These are phyloP conservation scores for Lonchura striata DNA, from an alignment of 2,113 vertebrate species.

Conservation along the genomic window DNA sequence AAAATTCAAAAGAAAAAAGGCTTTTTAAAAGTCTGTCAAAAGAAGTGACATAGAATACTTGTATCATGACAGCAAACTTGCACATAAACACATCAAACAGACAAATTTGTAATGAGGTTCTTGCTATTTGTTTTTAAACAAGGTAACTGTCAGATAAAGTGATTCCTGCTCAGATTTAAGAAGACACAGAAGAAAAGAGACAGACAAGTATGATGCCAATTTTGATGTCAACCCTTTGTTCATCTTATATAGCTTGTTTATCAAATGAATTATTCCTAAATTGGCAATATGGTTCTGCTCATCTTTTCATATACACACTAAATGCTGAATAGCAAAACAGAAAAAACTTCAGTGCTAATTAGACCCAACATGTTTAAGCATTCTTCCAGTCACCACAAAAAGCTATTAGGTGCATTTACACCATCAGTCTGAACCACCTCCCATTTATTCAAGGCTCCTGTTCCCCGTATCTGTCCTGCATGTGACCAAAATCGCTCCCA, in stretches of 20 bases:
- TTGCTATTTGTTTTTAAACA: slow-evolving; percentile 4
- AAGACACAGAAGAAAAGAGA: not conserved
- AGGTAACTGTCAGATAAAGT: not conserved
- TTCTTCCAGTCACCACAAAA: not conserved
- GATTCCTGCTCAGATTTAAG: not conserved
- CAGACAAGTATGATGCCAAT: not conserved
- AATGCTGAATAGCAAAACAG: not conserved
- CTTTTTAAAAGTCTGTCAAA: not conserved
- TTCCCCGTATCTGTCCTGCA: not conserved
- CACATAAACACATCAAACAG: not conserved
- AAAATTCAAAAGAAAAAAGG: not conserved
- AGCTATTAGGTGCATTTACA: not conserved
- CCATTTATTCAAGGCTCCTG: not conserved
- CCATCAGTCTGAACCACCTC: not conserved
- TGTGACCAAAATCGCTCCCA: not conserved
- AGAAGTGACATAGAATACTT: not conserved
- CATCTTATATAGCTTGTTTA: not conserved
- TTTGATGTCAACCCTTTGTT: not conserved
- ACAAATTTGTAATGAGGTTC: not conserved
- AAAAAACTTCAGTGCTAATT: not conserved
- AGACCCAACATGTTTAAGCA: not conserved
- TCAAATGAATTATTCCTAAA: not conserved
- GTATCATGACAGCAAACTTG: not conserved
- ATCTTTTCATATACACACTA: not conserved
- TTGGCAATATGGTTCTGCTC: not conserved